phyloP scores from a whole-genome alignment of 2,888 invertebrate species.

The Holacanthella duospinosa region DNA sequence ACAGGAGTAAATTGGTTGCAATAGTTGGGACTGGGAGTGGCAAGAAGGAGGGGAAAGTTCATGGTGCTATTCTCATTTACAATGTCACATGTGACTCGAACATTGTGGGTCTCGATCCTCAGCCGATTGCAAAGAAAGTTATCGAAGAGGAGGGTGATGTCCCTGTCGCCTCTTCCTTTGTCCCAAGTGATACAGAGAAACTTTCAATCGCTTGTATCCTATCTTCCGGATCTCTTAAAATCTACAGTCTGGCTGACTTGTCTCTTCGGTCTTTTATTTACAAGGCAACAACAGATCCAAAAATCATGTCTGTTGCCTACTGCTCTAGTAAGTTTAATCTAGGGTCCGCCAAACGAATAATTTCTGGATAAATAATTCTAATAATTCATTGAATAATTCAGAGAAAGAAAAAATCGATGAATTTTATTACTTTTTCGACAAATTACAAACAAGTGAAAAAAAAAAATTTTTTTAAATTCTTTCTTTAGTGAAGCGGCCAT shows the following conservation, averaged over 20 bases:
- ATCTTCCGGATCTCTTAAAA: constrained; percentile 20
- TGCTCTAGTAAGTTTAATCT: constrained; percentile 57
- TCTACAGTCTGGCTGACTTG: constrained; percentile 21
- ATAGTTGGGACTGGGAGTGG: constrained; percentile 8
- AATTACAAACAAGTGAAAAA: no score
- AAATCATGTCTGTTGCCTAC: constrained; percentile 71
- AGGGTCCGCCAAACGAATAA: no score
- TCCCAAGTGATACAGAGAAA: constrained; percentile 50
- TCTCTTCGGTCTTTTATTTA: not conserved
- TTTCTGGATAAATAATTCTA: no score
- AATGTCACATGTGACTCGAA: constrained; percentile 47
- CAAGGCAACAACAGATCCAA: constrained; percentile 40
- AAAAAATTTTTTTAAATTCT: not conserved
- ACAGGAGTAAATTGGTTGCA: constrained; percentile 19
- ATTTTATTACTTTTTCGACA: constrained; percentile 6
- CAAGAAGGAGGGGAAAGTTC: constrained; percentile 10
- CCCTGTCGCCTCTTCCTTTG: constrained; percentile 57
- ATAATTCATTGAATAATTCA: constrained; percentile 5
- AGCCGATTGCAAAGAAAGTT: constrained; percentile 53
- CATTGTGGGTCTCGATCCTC: constrained; percentile 49
- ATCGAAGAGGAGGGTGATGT: constrained; percentile 52
- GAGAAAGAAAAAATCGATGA: no score
- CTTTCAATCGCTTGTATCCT: constrained; percentile 36
- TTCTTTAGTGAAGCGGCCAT: not conserved
- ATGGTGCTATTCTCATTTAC: constrained; percentile 49